Base-by-base conservation (phyloP, 2,888 invertebrate species). In the Netelia virgata region DNA sequence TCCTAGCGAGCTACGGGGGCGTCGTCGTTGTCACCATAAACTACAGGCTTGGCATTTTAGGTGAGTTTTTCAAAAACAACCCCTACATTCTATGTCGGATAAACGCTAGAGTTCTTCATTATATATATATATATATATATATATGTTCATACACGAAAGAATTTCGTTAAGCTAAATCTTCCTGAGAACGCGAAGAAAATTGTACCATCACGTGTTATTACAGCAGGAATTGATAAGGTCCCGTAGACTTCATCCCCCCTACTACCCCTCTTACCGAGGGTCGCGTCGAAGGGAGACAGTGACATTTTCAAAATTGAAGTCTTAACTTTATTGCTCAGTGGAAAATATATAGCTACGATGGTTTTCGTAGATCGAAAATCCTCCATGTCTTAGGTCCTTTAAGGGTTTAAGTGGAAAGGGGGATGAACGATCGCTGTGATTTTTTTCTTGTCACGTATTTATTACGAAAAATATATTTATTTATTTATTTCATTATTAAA, bases 1-100 rank as follows among this genome's bases (percentile, higher is more conserved):
- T 99, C 47, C 95, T 99, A 86, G 97, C 99, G 53, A 98, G 98
- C 89, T 98, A 98, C 92, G 99, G 97, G 9, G 97, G 97, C 87
- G 96, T 98, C 90, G 97, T 98, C 88, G 97, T 98, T 86, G 97
- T 98, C 93, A 98, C 96, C 94, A 95, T 97, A 93, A 97, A 97
- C 95, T 97, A 97, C 94, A 95, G 97, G 90, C 95, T 97, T 86
- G 97, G 97, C 83, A 96, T 97, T 91, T 94, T 97, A 90, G 97
- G 97, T 97, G 93, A 96, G 96, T 88, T 77, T 77, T 18, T 53
- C 36, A 36, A 3, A 36, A 36, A 36, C 36, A 36, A 20, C 28
- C 79, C n/a, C 76, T 66, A 18, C 55, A 36, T 10, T 9, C 57
- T 16, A 10, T 57, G 57, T 0, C 20, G 57, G 8, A 16, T 57